Base-by-base conservation (phyloP, 2,888 invertebrate species). In the Leptinotarsa peninsularis region DNA sequence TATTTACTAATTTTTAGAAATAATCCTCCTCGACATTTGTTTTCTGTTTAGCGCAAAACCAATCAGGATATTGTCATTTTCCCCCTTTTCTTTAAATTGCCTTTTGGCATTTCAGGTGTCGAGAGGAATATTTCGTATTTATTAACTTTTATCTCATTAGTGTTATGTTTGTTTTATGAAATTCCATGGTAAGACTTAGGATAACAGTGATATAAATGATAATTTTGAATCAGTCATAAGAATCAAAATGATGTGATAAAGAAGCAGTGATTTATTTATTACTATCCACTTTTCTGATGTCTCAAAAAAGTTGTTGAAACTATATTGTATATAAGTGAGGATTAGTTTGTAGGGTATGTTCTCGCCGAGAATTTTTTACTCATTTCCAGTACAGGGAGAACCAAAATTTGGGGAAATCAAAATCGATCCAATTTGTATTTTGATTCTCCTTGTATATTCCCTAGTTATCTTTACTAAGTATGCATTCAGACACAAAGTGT, bases 211-310 rank as follows among this genome's bases (percentile, higher is more conserved):
- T 58, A 58, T 27, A 23, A 58, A n/a, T 43, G 43, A 63, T 63
- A 33, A 43, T 15, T 63, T 43, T 63, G 63, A 63, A 63, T 63
- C 63, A 63, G 69, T 69, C 17, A 43, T 56, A 27, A 27, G 69
- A 50, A 69, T 69, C 54, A 69, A 69, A 69, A 68, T n/a, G 49
- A 56, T 69, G 69, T 69, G 69, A 69, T 69, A 69, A 69, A 21
- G 52, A 27, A 43, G 21, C 15, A 17, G 69, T 69, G 69, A 69
- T 69, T 69, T 54, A 69, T 69, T 69, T 54, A 69, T 69, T 69
- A 68, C 21, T 21, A 63, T 13, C 17, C 18, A 43, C 33, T 63
- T 33, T 63, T 63, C 63, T 63, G n/a, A n/a, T 63, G 7, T 63
- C 63, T 58, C 58, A 23, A 63, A 63, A n/a, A 63, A 63, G 15